A percentile compares a stretch with the other conserved stretches of the same genome.
Conservation (phyloP, 2,113 vertebrate genomes). For the Sebastes schlegelii region DNA sequence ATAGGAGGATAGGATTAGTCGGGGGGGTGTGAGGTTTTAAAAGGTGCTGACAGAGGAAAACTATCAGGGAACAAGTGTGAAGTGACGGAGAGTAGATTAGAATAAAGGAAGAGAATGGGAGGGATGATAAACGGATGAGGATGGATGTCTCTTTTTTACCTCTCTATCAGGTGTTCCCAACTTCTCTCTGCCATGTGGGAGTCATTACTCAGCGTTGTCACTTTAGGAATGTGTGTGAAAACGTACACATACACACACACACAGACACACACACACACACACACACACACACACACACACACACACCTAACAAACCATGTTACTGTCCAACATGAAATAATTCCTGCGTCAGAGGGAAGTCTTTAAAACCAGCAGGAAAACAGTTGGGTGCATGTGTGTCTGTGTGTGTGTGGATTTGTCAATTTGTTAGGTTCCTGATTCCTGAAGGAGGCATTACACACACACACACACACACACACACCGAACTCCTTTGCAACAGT, state of each 20-base stretch:
- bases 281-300: constrained; percentile 6
- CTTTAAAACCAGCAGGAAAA: constrained; percentile 63
- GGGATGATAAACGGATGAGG: neutral
- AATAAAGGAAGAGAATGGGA: neutral
- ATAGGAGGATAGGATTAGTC: constrained; percentile 15
- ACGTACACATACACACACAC: neutral
- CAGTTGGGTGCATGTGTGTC: constrained; percentile 5
- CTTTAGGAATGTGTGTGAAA: constrained; percentile 62
- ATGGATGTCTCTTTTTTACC: constrained; percentile 12
- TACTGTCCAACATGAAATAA: constrained; percentile 60
- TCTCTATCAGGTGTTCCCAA: constrained; percentile 23
- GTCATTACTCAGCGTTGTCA: constrained; percentile 68
- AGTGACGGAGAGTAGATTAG: neutral
- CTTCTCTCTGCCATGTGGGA: constrained; percentile 62
- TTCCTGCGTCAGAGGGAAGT: constrained; percentile 48
- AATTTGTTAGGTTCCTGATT: constrained; percentile 16
- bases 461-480: constrained; percentile 13
- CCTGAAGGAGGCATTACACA: constrained; percentile 2
- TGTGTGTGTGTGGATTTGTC: constrained; percentile 13
- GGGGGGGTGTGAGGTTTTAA: neutral
- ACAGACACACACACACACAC: neutral
- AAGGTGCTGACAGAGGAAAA: constrained; percentile 34
- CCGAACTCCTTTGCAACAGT: neutral
- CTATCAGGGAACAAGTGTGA: constrained; percentile 19
- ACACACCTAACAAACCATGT: neutral